phyloP scores from a whole-genome alignment of 2,797 vertebrate genomes.

The Myoxocephalus aenaeus region DNA sequence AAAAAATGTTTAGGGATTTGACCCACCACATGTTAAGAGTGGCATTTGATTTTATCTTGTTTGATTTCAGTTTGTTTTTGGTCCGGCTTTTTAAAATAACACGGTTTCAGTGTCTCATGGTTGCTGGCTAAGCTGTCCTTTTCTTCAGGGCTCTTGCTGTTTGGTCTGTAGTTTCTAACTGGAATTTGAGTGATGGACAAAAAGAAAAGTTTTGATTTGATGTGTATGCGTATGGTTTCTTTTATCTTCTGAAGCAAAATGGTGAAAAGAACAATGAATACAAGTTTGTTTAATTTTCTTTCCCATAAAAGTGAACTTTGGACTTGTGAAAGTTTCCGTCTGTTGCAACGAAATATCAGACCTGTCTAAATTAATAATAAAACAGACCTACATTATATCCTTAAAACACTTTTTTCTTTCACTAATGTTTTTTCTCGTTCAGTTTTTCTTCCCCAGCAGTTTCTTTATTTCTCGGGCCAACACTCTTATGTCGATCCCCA shows the following conservation, averaged over 20 bases:
- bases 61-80: constrained; percentile 64
- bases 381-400: constrained; percentile 78
- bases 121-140: constrained; percentile 62
- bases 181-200: constrained; percentile 75
- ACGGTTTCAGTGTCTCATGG: constrained; percentile 65
- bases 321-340: constrained; percentile 75
- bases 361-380: constrained; percentile 80
- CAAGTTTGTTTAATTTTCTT: constrained; percentile 56
- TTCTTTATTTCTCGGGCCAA: constrained; percentile 24
- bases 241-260: constrained; percentile 65
- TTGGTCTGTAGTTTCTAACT: constrained; percentile 79
- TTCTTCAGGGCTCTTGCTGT: constrained; percentile 70
- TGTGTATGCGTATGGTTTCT: constrained; percentile 73
- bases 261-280: constrained; percentile 47
- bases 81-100: constrained; percentile 54
- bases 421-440: constrained; percentile 54
- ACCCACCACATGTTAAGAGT: constrained; percentile 70
- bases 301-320: constrained; percentile 68
- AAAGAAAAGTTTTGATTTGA: constrained; percentile 53
- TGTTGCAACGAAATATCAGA: constrained; percentile 75
- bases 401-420: constrained; percentile 57
- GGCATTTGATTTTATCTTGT: constrained; percentile 76
- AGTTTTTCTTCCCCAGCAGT: constrained; percentile 34
- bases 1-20: constrained; percentile 66
- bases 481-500: constrained; percentile 16